Conservation (phyloP, 2,113 vertebrate species). For the Paramisgurnus dabryanus region DNA sequence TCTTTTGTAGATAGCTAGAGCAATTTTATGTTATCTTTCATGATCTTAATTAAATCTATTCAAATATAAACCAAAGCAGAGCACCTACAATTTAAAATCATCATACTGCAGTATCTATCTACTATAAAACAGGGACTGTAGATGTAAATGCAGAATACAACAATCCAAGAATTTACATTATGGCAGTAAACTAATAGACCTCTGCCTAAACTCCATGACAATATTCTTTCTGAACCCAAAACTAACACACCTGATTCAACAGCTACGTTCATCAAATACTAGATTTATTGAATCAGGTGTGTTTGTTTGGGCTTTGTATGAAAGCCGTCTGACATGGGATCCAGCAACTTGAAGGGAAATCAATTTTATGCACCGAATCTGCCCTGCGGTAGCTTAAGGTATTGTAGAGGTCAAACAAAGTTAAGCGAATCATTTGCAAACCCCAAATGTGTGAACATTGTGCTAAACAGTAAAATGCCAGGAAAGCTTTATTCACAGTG, state of each 20-base stretch:
- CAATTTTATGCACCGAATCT: not conserved
- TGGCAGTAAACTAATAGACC: not conserved
- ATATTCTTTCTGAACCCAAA: not conserved
- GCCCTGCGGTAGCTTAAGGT: not conserved
- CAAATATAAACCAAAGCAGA: slow-evolving; percentile 27
- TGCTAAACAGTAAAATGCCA: not conserved
- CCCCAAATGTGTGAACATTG: not conserved
- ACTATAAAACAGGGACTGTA: not conserved
- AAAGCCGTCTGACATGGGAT: not conserved
- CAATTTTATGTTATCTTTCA: not conserved
- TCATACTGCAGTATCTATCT: not conserved
- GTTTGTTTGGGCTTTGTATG: slow-evolving; percentile 4
- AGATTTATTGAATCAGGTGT: slow-evolving; percentile 14
- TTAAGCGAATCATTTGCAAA: not conserved
- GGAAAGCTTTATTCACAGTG: not conserved
- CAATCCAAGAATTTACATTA: not conserved
- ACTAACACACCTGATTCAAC: slow-evolving; percentile 8
- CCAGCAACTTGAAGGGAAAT: not conserved
- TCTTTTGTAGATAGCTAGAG: not conserved
- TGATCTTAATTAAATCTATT: slow-evolving; percentile 25
- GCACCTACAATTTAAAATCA: slow-evolving; percentile 6
- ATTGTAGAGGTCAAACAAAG: not conserved
- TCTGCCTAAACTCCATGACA: not conserved
- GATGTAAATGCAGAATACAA: not conserved
- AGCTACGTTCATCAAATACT: not conserved